Evolutionary conservation across 2,113 vertebrate genomes (phyloP).

Genomic region (Eidolon helvum): DNA sequence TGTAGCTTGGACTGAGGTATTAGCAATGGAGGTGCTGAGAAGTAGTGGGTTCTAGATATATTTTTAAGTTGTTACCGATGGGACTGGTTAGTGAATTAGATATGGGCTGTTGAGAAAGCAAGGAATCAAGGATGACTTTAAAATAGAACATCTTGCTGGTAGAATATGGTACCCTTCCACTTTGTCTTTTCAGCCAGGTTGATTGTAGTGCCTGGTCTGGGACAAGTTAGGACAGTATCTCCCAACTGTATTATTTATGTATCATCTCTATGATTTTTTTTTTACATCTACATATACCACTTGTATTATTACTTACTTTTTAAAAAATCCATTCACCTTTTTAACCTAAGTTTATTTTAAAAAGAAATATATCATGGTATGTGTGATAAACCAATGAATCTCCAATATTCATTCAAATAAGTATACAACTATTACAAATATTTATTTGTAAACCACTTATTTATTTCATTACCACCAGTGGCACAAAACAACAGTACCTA

Average conservation of each 20-base stretch:
- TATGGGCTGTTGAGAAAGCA: not conserved
- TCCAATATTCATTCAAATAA: not conserved
- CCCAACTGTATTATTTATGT: not conserved
- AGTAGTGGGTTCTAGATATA: not conserved
- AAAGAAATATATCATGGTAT: not conserved
- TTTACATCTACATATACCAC: not conserved
- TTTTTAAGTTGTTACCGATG: not conserved
- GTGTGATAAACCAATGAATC: not conserved
- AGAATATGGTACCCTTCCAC: not conserved
- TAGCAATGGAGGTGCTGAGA: not conserved
- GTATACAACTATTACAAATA: not conserved
- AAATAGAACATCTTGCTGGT: not conserved
- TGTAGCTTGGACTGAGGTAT: not conserved
- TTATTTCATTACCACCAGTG: not conserved
- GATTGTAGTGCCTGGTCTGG: not conserved
- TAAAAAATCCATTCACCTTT: not conserved
- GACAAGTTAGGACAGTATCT: not conserved
- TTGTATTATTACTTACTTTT: not conserved
- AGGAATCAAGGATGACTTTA: not conserved
- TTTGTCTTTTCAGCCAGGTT: not conserved
- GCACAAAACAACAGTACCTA: not conserved
- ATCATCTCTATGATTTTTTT: not conserved
- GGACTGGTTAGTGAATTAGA: not conserved
- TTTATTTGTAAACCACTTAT: not conserved
- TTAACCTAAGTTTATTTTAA: not conserved